Percentiles rank a stretch among this genome's conserved stretches.
These are phyloP conservation scores for Ladona fulva DNA, from an alignment of 1,140 invertebrate genomes.

Conservation along the genomic window DNA sequence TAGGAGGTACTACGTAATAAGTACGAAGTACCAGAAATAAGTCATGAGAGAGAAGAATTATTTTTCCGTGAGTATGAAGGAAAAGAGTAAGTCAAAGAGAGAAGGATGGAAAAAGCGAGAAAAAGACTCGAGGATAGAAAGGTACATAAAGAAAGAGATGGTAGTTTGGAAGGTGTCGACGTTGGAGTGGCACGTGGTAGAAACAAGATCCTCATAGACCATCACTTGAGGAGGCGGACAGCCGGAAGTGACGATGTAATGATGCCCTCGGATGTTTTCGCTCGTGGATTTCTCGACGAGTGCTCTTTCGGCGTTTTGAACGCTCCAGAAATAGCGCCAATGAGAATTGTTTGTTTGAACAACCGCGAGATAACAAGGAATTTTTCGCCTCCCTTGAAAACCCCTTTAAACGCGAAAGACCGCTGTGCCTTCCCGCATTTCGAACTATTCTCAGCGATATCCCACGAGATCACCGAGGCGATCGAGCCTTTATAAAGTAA, in stretches of 20 bases:
- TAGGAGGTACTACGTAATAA: too few species aligned
- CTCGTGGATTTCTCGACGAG: background rate
- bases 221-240: background rate
- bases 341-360: background rate
- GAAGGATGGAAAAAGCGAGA: too few species aligned
- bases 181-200: background rate
- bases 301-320: background rate
- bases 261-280: conserved; percentile 7
- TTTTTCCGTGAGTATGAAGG: too few species aligned
- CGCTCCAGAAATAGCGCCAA: background rate
- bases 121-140: too few species aligned
- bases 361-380: background rate
- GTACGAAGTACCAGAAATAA: too few species aligned
- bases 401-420: background rate
- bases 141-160: too few species aligned
- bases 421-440: background rate
- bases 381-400: background rate
- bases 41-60: too few species aligned
- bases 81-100: too few species aligned
- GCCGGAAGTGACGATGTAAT: background rate
- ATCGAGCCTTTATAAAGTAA: too few species aligned
- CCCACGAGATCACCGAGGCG: too few species aligned
- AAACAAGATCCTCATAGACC: background rate
- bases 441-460: too few species aligned
- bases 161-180: too few species aligned